phyloP scores from a whole-genome alignment of 2,113 vertebrate genomes.

The Prunella himalayana region DNA sequence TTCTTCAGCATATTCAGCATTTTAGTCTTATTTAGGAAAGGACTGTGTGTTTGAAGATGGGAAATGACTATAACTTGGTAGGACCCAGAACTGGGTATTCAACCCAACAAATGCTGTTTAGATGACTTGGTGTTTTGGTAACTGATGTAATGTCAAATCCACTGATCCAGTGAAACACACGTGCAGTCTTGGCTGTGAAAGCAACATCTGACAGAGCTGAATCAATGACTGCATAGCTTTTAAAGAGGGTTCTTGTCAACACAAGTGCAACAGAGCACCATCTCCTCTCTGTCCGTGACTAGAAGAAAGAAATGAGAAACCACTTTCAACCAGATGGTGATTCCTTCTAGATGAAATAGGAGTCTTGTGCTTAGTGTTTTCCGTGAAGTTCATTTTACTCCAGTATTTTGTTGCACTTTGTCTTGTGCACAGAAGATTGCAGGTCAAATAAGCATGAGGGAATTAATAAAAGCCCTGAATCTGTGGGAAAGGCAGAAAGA shows the following conservation, averaged over 20 bases:
- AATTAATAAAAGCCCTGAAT: not conserved
- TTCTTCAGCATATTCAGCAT: not conserved
- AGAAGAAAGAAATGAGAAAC: slow-evolving; percentile 50
- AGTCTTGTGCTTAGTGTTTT: not conserved
- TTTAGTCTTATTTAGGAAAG: not conserved
- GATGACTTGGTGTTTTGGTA: slow-evolving; percentile 33
- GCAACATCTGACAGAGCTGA: slow-evolving; percentile 2
- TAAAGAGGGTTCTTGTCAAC: slow-evolving; percentile 60
- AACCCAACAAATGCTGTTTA: slow-evolving; percentile 20
- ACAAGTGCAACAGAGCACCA: slow-evolving; percentile 47
- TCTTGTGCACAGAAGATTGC: not conserved
- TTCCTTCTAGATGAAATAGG: slow-evolving; percentile 32
- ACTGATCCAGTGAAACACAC: slow-evolving; percentile 20
- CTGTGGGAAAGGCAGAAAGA: not conserved
- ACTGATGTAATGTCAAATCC: slow-evolving; percentile 6
- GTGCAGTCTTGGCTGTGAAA: slow-evolving; percentile 9
- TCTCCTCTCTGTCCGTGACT: slow-evolving; percentile 30
- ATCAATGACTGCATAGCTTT: slow-evolving; percentile 28
- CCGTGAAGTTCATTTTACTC: slow-evolving; percentile 7
- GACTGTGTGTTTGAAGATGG: not conserved
- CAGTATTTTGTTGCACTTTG: slow-evolving; percentile 1
- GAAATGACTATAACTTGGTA: not conserved
- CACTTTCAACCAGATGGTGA: slow-evolving; percentile 59
- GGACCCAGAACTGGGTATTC: not conserved
- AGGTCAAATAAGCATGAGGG: slow-evolving; percentile 20